Conservation (phyloP, 2,888 invertebrate species). For the Formica aserva region DNA sequence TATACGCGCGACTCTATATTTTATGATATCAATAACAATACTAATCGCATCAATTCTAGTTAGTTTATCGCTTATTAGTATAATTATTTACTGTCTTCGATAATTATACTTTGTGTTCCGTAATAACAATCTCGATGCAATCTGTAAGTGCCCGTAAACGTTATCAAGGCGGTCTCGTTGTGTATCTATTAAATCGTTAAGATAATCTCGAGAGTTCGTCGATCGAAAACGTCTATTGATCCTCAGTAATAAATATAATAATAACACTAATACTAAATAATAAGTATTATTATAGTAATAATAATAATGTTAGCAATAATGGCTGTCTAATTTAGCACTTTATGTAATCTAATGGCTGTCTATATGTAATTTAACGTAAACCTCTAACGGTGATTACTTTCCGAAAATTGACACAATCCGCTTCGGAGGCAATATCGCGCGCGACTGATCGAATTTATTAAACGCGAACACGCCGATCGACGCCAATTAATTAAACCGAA, state of each 20-base stretch:
- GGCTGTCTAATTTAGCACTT: conserved; percentile 51
- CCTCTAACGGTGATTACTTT: conserved; percentile 40
- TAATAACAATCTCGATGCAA: conserved; percentile 56
- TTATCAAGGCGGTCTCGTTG: conserved; percentile 47
- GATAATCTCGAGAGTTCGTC: conserved; percentile 46
- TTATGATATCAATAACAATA: conserved; percentile 53
- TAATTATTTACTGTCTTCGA: conserved; percentile 33
- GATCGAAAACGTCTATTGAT: conserved; percentile 40
- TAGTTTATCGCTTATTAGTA: conserved; percentile 41
- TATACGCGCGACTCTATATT: conserved; percentile 34
- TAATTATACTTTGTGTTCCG: conserved; percentile 52
- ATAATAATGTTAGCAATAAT: conserved; percentile 54
- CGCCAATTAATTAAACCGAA: conserved; percentile 49
- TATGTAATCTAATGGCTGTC: conserved; percentile 51
- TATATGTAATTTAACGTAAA: conserved; percentile 44
- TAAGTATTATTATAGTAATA: conserved; percentile 22
- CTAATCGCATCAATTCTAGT: conserved; percentile 60
- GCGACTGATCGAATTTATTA: conserved; percentile 49
- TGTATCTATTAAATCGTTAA: conserved; percentile 35
- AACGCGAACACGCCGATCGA: conserved; percentile 55
- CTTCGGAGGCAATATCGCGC: conserved; percentile 53
- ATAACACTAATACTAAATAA: conserved; percentile 21
- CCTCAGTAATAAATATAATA: conserved; percentile 39
- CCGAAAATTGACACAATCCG: conserved; percentile 44
- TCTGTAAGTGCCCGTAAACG: conserved; percentile 53